Evolutionary conservation across 1,140 invertebrate genomes (phyloP).

Genomic region (Drosophila guanche): DNA sequence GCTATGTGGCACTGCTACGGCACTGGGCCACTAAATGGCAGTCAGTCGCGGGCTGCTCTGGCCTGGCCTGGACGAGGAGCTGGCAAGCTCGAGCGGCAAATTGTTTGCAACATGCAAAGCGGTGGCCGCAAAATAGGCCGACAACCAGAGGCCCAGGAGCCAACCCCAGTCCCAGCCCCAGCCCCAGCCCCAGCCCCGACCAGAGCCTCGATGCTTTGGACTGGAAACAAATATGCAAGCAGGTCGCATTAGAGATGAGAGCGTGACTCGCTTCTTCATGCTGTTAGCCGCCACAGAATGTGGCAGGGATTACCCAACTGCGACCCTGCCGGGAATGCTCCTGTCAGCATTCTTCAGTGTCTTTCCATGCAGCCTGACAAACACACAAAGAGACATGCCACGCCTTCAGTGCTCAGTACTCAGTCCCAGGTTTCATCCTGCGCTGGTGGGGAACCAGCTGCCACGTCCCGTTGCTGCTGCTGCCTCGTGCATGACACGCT

Average conservation of each 20-base stretch:
- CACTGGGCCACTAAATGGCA: conserved; percentile 36
- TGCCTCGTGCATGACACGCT: conserved; percentile 53
- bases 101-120: conserved; percentile 78
- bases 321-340: conserved; percentile 20
- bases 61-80: too few species aligned
- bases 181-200: conserved; percentile 5
- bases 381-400: conserved; percentile 53
- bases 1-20: conserved; percentile 56
- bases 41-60: conserved; percentile 31
- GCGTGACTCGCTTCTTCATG: conserved; percentile 9
- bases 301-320: conserved; percentile 22
- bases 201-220: conserved; percentile 31
- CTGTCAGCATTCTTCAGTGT: conserved; percentile 53
- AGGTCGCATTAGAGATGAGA: conserved; percentile 14
- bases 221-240: conserved; percentile 58
- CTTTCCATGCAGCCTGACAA: conserved; percentile 55
- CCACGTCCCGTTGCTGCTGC: conserved; percentile 7
- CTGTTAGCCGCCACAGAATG: neutral
- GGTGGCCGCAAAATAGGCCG: conserved; percentile 69
- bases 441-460: too few species aligned
- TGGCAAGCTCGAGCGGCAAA: conserved; percentile 44
- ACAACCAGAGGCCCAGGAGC: conserved; percentile 19
- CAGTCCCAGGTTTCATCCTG: neutral
- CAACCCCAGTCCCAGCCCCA: conserved; percentile 2
- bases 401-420: conserved; percentile 1